Evolutionary conservation across 2,797 vertebrate genomes (phyloP), one percentile per base, ranked within the genome.

Genomic region (Pyrrhura leucotis): DNA sequence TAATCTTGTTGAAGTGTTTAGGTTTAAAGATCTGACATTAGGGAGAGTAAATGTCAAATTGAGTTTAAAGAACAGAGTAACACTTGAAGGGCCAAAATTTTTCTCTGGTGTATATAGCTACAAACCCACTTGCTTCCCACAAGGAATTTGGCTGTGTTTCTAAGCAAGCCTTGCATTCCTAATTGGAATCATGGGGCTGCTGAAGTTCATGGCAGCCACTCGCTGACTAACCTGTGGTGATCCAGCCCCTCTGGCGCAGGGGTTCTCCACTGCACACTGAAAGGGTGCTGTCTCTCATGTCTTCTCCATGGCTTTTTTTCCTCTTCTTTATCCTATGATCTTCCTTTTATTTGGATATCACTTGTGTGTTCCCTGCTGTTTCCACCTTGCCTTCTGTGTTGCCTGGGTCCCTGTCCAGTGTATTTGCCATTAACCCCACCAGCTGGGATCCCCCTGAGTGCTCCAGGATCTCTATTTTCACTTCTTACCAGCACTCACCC

Each of bases 1-100:
- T n/a, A 8, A 86, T 76, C 68, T 91, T 7, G 62, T 25, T 48
- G 83, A 74, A 66, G 87, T 82, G 85, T 92, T 96, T 93, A 93
- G 90, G 69, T 84, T 88, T 10, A 48, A 82, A 90, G 95, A 39
- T 84, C 63, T 96, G 92, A 90, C 94, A 94, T 97, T 94, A 89
- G 56, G 31, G 63, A 63, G 89, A 63, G 92, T 93, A 94, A 96
- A 97, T 92, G 76, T 93, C 94, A 94, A 17, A 40, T 12, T 28
- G 85, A 91, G 69, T 82, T 96, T 61, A 85, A 94, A 94, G 82
- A 94, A 16, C 35, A 39, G 54, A 72, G 3, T 63, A 37, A 5
- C 77, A 26, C 66, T 47, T 25, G 40, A 67, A 92, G 88, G 85
- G 91, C 66, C 92, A 40, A 40, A 37, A 20, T n/a, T 56, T 56